A percentile compares a stretch with the other conserved stretches of the same genome.
These are phyloP conservation scores for Strongylocentrotus purpuratus DNA, from an alignment of 35 echinoderm and acorn worm genomes.

Conservation along the genomic window DNA sequence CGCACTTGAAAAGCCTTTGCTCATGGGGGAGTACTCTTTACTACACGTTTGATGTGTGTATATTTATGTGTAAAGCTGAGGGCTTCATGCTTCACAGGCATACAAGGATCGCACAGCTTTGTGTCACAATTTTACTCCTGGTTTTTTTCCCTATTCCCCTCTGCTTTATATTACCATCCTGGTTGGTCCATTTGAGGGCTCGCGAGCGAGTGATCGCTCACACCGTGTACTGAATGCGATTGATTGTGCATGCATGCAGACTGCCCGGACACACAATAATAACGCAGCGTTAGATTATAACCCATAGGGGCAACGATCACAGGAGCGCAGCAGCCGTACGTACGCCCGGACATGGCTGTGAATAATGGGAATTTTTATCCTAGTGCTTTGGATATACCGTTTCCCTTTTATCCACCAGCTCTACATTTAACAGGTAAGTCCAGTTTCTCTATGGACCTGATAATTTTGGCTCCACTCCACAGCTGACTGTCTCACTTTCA, in stretches of 20 bases:
- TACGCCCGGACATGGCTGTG: slow-evolving; percentile 81
- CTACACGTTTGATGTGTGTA: slow-evolving; percentile 44
- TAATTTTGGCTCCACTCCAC: background rate
- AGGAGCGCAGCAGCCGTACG: slow-evolving; percentile 6
- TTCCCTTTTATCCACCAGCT: slow-evolving; percentile 80
- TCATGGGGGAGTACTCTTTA: slow-evolving; percentile 42
- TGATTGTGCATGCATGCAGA: slow-evolving; percentile 48
- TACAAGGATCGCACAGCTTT: background rate
- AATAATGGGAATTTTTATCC: slow-evolving; percentile 92
- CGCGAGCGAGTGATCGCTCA: slow-evolving; percentile 22
- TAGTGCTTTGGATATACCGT: slow-evolving; percentile 74
- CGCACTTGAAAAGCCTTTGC: background rate
- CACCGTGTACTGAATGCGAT: slow-evolving; percentile 22
- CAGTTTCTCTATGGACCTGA: background rate
- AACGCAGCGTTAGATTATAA: slow-evolving; percentile 3
- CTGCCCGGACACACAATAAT: background rate
- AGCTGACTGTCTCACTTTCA: background rate
- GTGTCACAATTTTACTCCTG: background rate
- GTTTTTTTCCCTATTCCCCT: background rate
- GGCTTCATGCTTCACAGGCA: background rate
- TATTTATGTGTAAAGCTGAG: slow-evolving; percentile 46
- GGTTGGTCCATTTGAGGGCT: slow-evolving; percentile 32
- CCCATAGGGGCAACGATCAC: slow-evolving; percentile 9
- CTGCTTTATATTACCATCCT: background rate
- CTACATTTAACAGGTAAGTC: slow-evolving; percentile 85